Evolutionary conservation across 1,140 invertebrate genomes (phyloP), one percentile per base, ranked within the genome.

Genomic region (Cylas formicarius): DNA sequence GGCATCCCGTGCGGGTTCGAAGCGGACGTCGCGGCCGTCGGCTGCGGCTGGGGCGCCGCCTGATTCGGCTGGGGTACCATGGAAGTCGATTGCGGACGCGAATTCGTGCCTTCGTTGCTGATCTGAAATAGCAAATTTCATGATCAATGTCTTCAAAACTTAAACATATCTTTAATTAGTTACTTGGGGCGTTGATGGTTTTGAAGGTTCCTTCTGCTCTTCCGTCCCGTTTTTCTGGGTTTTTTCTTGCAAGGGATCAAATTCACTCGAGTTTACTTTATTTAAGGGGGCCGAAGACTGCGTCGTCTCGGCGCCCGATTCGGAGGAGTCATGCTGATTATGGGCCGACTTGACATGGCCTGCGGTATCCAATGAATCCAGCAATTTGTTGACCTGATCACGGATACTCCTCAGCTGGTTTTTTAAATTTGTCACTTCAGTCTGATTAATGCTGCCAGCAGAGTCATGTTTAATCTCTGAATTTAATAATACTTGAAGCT

Each of bases 401-500:
- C 79, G 63, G 40, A 82, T 74, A 11, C 63, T 62, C 50, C 68
- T 63, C 23, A 82, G 62, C 59, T 82, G 76, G 45, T 65, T 63
- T 46, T 72, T 66, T 20, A 81, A 64, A 32, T 71, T 65, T 41
- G 65, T 64, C 2, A 76, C 55, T 52, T 78, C 63, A 36, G 54
- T 48, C 23, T 31, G 28, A 23, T 53, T 48, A 35, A 58, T 48
- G n/a, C 36, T 35, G 22, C 37, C 41, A 22, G 44, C 44, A n/a
- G 17, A 35, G 29, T 57, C 48, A 36, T 37, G 43, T 45, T 58
- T 63, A 45, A 33, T 55, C 33, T 62, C 57, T 43, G 59, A 61
- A 48, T 67, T 63, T 48, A 72, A 61, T 62, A 82, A 70, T 39
- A 84, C 70, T 48, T 76, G 76, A 17, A 84, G 67, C 62, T 80